Percentiles rank a stretch among this genome's conserved stretches.
phyloP scores from a whole-genome alignment of 2,113 vertebrate genomes.

The Brienomyrus longianalis region DNA sequence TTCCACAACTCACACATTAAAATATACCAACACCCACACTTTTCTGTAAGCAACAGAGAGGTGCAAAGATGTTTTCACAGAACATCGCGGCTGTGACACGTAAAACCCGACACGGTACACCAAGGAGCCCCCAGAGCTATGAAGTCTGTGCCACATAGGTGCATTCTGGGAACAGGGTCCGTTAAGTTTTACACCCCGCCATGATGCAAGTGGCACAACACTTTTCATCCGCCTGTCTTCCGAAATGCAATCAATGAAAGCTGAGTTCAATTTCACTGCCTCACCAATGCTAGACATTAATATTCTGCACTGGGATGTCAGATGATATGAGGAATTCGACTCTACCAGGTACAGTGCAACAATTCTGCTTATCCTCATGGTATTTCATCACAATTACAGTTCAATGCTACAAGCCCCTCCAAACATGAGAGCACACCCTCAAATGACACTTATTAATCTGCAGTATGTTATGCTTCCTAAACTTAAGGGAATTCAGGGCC shows the following conservation, averaged over 20 bases:
- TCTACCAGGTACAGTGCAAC: neutral
- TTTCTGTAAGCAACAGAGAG: neutral
- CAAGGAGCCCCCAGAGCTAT: neutral
- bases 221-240: neutral
- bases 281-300: neutral
- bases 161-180: slow-evolving; percentile 5
- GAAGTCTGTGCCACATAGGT: neutral
- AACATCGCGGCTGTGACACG: neutral
- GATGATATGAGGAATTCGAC: neutral
- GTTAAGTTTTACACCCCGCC: neutral
- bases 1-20: neutral
- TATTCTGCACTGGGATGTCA: slow-evolving; percentile 6
- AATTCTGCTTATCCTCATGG: neutral
- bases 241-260: slow-evolving; percentile 10
- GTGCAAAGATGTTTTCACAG: neutral
- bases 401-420: neutral
- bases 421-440: neutral
- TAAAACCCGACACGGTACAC: neutral
- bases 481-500: neutral
- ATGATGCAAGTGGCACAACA: neutral
- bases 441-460: neutral
- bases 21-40: neutral
- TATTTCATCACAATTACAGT: slow-evolving; percentile 15
- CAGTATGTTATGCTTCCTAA: neutral
- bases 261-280: slow-evolving; percentile 3